Base-by-base conservation (phyloP, 2,888 invertebrate species). In the Nematopogon swammerdamellus region DNA sequence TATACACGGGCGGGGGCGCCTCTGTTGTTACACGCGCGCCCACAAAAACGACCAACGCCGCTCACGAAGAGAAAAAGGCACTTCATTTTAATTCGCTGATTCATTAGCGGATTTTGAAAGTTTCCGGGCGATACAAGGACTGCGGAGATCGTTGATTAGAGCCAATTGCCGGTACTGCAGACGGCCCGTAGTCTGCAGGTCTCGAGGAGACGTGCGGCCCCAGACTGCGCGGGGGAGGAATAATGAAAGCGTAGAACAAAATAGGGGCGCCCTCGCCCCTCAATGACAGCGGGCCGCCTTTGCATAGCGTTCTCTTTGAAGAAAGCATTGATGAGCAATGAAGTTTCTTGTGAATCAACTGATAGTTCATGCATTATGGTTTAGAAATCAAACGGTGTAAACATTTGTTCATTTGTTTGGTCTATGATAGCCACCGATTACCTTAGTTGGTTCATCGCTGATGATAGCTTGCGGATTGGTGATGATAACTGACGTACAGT, bases 101-200 rank as follows among this genome's bases (percentile, higher is more conserved):
- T 71, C 70, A 71, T 70, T 70, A 64, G 59, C 42, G 36, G 36
- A 44, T 50, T 50, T 44, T 47, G 50, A 46, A 18, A 19, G 44
- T 18, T 19, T 44, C 44, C 44, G 18, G 44, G 14, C 44, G 44
- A 44, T 44, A 44, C 44, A 44, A 14, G 36, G 36, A 14, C 36
- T 36, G 44, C 17, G 44, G 44, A 6, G 44, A 44, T 44, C 44
- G 44, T 44, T 55, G 55, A 55, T 55, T 55, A 54, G 55, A 55
- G 52, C 52, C 55, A 53, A 55, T 55, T 55, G n/a, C n/a, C n/a
- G n/a, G n/a, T n/a, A n/a, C n/a, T n/a, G 54, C 55, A 45, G 54
- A 54, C 53, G 53, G 49, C 49, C 52, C 46, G 50, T 48, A 54
- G 55, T 54, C 48, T 30, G 43, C 43, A n/a, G 43, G 43, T 17